Evolutionary conservation across 2,113 vertebrate species (phyloP).

Genomic region (Tachysurus fulvidraco): DNA sequence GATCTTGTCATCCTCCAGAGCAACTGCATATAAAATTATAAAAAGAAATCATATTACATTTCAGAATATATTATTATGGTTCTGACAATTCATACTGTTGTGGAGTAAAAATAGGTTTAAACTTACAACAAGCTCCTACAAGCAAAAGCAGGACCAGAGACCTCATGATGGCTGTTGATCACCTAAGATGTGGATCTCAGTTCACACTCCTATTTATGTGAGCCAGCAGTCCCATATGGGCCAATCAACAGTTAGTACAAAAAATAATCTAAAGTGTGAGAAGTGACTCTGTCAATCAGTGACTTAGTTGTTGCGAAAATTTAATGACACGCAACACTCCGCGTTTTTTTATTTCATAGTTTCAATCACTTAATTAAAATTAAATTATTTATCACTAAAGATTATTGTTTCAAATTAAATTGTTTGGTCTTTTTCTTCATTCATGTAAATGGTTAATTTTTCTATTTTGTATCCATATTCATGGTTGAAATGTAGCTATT

Average conservation of each 20-base stretch:
- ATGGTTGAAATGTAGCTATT: too few species aligned
- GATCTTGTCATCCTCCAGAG: slow-evolving; percentile 67
- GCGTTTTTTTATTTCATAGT: too few species aligned
- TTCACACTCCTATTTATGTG: slow-evolving; percentile 23
- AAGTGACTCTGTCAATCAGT: too few species aligned
- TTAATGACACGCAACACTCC: too few species aligned
- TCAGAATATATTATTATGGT: neutral
- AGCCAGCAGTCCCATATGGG: neutral
- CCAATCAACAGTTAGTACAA: slow-evolving; percentile 1
- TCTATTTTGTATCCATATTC: too few species aligned
- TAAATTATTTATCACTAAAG: too few species aligned
- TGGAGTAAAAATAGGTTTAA: neutral
- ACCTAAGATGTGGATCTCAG: neutral
- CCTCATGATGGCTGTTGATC: slow-evolving; percentile 64
- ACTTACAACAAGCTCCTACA: slow-evolving; percentile 71
- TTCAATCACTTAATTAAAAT: too few species aligned
- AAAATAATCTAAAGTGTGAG: too few species aligned
- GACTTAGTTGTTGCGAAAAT: too few species aligned
- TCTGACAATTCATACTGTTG: neutral
- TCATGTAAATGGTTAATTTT: too few species aligned
- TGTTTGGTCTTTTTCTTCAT: too few species aligned
- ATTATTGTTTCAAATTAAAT: too few species aligned
- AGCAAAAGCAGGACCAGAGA: slow-evolving; percentile 73
- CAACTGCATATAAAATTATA: neutral
- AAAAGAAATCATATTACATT: neutral